Evolutionary conservation across 92 coral and sea anemone genomes (phyloP).

Genomic region (Plumapathes pennacea): DNA sequence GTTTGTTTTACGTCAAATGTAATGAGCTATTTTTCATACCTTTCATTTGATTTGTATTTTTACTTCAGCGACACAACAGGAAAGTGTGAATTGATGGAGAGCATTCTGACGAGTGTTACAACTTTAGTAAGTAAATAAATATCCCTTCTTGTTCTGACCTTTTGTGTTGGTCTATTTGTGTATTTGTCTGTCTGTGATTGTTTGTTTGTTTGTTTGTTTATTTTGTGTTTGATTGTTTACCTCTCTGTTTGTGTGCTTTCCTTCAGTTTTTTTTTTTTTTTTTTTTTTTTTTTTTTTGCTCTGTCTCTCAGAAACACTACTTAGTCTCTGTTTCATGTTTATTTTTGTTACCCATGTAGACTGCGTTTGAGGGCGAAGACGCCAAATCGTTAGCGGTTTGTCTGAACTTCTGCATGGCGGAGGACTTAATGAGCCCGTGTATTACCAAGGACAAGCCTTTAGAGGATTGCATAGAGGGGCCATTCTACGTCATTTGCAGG

Average conservation of each 20-base stretch:
- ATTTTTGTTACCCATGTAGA: conserved; percentile 41
- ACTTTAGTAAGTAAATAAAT: conserved; percentile 75
- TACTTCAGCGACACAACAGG: conserved; percentile 63
- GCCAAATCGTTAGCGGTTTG: conserved; percentile 88
- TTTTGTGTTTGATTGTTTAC: too few relatives aligned
- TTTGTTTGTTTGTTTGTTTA: too few relatives aligned
- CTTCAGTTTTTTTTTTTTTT: background rate
- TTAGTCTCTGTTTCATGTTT: background rate
- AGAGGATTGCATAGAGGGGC: conserved; percentile 76
- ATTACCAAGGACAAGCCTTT: conserved; percentile 66
- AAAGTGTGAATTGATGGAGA: conserved; percentile 79
- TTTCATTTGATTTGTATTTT: background rate
- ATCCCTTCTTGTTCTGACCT: background rate
- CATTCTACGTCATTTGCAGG: conserved; percentile 79
- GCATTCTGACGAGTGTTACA: conserved; percentile 64
- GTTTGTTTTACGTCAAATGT: background rate
- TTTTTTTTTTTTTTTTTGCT: background rate
- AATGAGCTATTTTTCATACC: background rate
- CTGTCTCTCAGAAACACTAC: background rate
- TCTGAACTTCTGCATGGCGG: conserved; percentile 86
- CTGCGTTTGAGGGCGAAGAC: conserved; percentile 91
- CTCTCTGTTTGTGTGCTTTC: too few relatives aligned
- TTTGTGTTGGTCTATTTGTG: background rate
- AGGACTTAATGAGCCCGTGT: conserved; percentile 73
- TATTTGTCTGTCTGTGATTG: too few relatives aligned